Base-by-base conservation (phyloP, 2,888 invertebrate genomes). In the Pocota personata region DNA sequence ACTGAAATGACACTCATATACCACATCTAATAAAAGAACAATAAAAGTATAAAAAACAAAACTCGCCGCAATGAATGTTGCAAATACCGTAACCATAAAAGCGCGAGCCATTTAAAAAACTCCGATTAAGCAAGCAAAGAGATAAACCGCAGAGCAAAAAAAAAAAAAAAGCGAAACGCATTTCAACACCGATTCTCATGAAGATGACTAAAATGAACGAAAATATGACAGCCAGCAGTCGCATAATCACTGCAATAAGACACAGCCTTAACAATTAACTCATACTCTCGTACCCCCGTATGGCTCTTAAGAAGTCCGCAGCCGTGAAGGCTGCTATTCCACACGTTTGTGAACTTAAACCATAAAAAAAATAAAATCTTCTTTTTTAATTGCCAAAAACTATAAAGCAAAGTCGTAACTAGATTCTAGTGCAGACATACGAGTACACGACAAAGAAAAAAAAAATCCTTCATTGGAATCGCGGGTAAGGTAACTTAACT, bases 131-230 rank as follows among this genome's bases (percentile, higher is more conserved):
- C 55, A 75, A 79, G 50, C 57, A 21, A 64, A 46, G 8, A 24
- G 46, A 60, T 69, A 50, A 75, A 69, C 24, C 19, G 21, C 30
- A 35, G 2, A 19, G 5, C 2, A 40, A 55, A 16, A 10, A 35
- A 4, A 37, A 14, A 5, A 43, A 48, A 67, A 82, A 69, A 82
- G 40, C 52, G 50, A 73, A 69, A 73, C 69, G 52, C 62, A 80
- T 80, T 80, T 80, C 84, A 40, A 86, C 82, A 86, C 60, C 62
- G 62, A 73, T 83, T 86, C 82, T 57, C 86, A 77, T 67, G 86
- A 86, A 86, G 82, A 86, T 72, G 82, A 72, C 60, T 77, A 66
- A 64, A 64, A 32, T 46, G 46, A 58, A 64, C 14, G 24, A 43
- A 60, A 52, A 40, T 60, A 69, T 83, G 77, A 75, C 73, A 73